Percentiles rank a stretch among this genome's conserved stretches.
These are phyloP conservation scores for Tympanuchus pallidicinctus DNA, from an alignment of 2,113 vertebrate genomes.

Conservation along the genomic window DNA sequence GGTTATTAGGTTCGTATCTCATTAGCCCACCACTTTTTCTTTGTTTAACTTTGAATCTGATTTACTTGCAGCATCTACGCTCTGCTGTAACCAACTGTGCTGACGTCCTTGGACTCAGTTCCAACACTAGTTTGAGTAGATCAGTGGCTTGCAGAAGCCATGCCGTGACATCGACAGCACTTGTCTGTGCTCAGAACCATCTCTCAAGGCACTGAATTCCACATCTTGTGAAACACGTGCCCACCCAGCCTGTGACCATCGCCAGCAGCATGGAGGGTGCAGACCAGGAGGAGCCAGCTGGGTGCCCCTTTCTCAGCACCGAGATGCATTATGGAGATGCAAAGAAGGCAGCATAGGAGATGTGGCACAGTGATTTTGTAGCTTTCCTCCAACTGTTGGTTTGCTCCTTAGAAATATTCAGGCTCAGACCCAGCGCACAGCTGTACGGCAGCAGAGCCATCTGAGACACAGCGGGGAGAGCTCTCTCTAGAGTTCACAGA, in stretches of 20 bases:
- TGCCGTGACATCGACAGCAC: rapidly evolving
- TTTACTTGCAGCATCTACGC: not conserved
- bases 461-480: not conserved
- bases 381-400: not conserved
- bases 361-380: not conserved
- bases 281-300: not conserved
- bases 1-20: not conserved
- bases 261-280: no score
- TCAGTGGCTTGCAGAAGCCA: not conserved
- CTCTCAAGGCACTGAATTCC: not conserved
- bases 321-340: not conserved
- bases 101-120: not conserved
- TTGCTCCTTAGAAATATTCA: not conserved
- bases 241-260: not conserved
- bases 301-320: not conserved
- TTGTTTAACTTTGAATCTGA: not conserved
- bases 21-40: not conserved
- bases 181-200: not conserved
- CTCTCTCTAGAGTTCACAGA: not conserved
- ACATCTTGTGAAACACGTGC: not conserved
- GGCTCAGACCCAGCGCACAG: not conserved
- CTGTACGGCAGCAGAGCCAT: not conserved
- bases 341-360: not conserved
- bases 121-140: not conserved
- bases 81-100: not conserved